Base-by-base conservation (phyloP, 2,888 invertebrate species). In the Sarcophaga caerulescens region DNA sequence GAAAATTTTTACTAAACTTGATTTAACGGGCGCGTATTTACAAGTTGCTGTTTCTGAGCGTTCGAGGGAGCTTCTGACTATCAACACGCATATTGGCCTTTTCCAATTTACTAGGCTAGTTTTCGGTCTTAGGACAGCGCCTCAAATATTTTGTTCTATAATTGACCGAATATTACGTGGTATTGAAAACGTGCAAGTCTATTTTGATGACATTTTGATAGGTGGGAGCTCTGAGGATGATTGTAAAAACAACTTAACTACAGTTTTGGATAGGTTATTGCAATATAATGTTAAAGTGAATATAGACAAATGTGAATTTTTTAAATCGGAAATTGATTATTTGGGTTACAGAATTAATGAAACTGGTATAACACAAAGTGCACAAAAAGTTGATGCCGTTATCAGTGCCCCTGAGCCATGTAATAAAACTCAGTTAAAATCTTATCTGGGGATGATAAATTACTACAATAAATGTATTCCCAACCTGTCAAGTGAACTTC, bases 271-370 rank as follows among this genome's bases (percentile, higher is more conserved):
- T 44, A 68, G 78, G 57, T 60, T 88, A 23, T 59, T 82, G 17
- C 75, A 88, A 11, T 77, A 84, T 57, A 88, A 88, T 59, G 74
- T 88, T 4, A 84, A 63, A 19, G 73, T 87, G 12, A 87, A 87
- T 65, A 66, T 87, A 1, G 66, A 86, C 3, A 86, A 88, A 71
- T 87, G 85, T 25, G 52, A 82, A 68, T 88, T 87, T 84, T 88
- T 87, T 44, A 44, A 70, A 69, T 47, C 59, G 5, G 66, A 68
- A 60, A 78, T 78, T 52, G 63, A 85, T n/a, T 85, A 85, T 59
- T 74, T 88, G 65, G 85, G 87, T 1, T 85, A 83, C 45, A 8
- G 47, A 23, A 82, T 85, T 25, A 76, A 59, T 44, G 59, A 19
- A 19, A 23, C 52, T 57, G 85, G 85, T 11, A 83, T 85, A 57